Base-by-base conservation (phyloP, 2,888 invertebrate genomes). In the Melanargia galathea region DNA sequence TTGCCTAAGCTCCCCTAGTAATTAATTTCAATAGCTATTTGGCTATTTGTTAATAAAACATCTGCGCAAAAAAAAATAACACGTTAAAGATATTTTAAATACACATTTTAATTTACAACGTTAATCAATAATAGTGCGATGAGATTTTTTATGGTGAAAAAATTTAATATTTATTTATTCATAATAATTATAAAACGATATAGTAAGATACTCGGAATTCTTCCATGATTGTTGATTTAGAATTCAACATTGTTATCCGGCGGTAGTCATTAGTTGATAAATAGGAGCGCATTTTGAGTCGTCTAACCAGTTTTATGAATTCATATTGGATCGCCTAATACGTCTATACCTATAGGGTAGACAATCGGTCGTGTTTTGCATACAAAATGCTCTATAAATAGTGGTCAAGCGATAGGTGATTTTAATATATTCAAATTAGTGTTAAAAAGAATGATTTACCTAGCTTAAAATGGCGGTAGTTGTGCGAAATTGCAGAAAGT, bases 271-370 rank as follows among this genome's bases (percentile, higher is more conserved):
- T 63, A 63, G 57, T 24, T 26, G 60, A 64, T 65, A 61, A 57
- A 67, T 65, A 58, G 40, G 20, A 46, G 55, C 54, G 45, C 40
- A 62, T 62, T n/a, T 66, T 56, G 40, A 66, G 63, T 24, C 63
- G 60, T 59, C 54, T 33, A 57, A 63, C 58, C 57, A 8, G 63
- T 62, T 63, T 66, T 61, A 62, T 64, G 62, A 60, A 66, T 66
- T 63, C 63, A 66, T 65, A 66, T 64, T 52, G 51, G 61, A 56
- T 56, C 61, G 63, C 60, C 63, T 63, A 63, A 67, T 63, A 45
- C 63, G 52, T 63, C 56, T 43, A 62, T 48, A 60, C 59, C 56
- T 56, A 63, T 51, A 61, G 52, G 52, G 20, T 49, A 65, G 46
- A 60, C 63, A 62, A 62, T 63, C 48, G 54, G 45, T 65, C 55